Evolutionary conservation across 1,140 invertebrate species (phyloP), one percentile per base, ranked within the genome.

Genomic region (Drosophila watanabei): DNA sequence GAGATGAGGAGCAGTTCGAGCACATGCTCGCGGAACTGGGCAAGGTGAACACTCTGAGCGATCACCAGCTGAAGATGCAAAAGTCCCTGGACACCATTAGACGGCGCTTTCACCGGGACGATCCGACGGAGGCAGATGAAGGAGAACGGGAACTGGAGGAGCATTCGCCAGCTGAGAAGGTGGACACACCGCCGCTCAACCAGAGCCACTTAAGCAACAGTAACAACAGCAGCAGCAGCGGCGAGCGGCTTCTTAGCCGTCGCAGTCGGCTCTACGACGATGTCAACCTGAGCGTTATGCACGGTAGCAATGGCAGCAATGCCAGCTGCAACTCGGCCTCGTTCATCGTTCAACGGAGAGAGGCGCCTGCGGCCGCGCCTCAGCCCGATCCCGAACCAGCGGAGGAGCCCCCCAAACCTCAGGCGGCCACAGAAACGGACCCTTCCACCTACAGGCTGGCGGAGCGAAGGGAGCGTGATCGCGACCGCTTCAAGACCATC

Each of bases 401-500:
- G 56, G 60, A 80, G 32, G 54, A 58, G 13, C 28, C 45, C 5
- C 18, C 14, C 0, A 69, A 35, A 20, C 18, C 48, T 7, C 49
- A 66, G 43, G 39, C 24, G 16, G 16, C 43, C 16, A 11, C 64
- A 48, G 83, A 82, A 48, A 59, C 62, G 56, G 79, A 89, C 13
- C 58, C 70, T 14, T 33, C 68, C 5, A 77, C 59, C 69, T 91
- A 85, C 52, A 93, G 87, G 69, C 45, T 92, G 59, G 63, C 82
- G 11, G 87, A 89, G 60, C 76, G 85, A 24, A 82, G 91, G 30
- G 88, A 86, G 32, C 79, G 91, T 13, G 91, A 93, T 71, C 86
- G 91, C 8, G 92, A 93, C 46, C 92, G 92, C n/a, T 93, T 93
- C 43, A 93, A 92, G 71, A 93, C 92, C 30, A 93, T 93, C 32